A percentile compares a stretch with the other conserved stretches of the same genome.
Conservation (phyloP, 53 echinoderm and acorn worm species). For the Crossaster papposus region DNA sequence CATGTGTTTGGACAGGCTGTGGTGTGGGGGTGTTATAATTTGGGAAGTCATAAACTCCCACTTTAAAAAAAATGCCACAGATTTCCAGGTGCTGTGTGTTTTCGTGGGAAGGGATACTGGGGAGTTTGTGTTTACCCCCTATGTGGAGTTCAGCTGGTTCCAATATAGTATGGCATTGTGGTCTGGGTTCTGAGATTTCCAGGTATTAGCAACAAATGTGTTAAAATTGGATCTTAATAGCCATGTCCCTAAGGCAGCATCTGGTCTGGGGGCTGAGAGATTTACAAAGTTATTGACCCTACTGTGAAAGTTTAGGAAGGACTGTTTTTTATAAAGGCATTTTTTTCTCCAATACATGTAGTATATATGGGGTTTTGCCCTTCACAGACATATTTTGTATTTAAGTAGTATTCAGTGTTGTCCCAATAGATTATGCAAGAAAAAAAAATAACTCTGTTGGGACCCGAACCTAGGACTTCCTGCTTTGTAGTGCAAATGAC, state of each 20-base stretch:
- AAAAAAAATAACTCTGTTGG: too few species aligned
- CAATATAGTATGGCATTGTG: constrained; percentile 13
- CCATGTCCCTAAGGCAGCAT: background rate
- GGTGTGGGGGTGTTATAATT: constrained; percentile 47
- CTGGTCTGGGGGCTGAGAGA: background rate
- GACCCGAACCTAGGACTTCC: too few species aligned
- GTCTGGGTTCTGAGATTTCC: background rate
- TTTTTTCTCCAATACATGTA: too few species aligned
- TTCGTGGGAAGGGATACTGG: background rate
- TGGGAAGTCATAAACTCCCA: constrained; percentile 13
- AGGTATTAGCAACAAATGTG: background rate
- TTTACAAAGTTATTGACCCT: constrained; percentile 2
- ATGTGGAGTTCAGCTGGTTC: constrained; percentile 1
- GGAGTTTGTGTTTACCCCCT: background rate
- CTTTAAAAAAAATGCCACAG: constrained; percentile 48
- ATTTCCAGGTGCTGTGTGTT: constrained; percentile 45
- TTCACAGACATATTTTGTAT: too few species aligned
- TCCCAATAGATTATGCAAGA: too few species aligned
- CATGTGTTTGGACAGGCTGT: constrained; percentile 53
- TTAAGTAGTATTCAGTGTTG: too few species aligned
- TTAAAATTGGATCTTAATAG: constrained; percentile 13
- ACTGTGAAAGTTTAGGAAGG: background rate
- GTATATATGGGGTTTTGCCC: too few species aligned
- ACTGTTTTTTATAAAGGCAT: background rate
- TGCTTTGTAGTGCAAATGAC: too few species aligned